Evolutionary conservation across 2,888 invertebrate genomes (phyloP).

Genomic region (Ophion ellenae): DNA sequence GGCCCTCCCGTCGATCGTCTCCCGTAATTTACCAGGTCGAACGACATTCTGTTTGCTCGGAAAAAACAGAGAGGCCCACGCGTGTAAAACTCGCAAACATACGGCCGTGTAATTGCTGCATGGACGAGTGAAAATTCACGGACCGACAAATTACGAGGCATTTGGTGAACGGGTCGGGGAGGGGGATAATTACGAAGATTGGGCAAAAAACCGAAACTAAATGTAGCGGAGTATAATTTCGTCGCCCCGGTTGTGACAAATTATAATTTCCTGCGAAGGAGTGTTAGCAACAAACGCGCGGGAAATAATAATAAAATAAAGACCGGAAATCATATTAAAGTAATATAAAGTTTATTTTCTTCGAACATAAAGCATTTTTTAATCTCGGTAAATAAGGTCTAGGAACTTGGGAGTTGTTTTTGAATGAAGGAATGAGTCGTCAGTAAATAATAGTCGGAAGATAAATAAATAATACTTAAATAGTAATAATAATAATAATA

Average conservation of each 20-base stretch:
- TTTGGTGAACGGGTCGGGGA: neutral
- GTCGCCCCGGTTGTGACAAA: neutral
- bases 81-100: constrained; percentile 39
- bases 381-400: constrained; percentile 29
- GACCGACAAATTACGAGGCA: neutral
- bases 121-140: neutral
- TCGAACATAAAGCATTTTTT: constrained; percentile 31
- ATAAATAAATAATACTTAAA: constrained; percentile 48
- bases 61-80: constrained; percentile 39
- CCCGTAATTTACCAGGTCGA: constrained; percentile 23
- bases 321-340: constrained; percentile 53
- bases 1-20: neutral
- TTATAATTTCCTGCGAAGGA: neutral
- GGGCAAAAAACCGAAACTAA: no score
- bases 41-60: constrained; percentile 52
- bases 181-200: neutral
- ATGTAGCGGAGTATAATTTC: neutral
- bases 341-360: constrained; percentile 59
- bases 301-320: constrained; percentile 48
- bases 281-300: constrained; percentile 21
- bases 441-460: constrained; percentile 35
- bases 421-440: neutral
- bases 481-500: constrained; percentile 53
- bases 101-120: constrained; percentile 16
- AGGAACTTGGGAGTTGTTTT: constrained; percentile 32